Evolutionary conservation across 2,888 invertebrate species (phyloP).

Genomic region (Drosophila birchii): DNA sequence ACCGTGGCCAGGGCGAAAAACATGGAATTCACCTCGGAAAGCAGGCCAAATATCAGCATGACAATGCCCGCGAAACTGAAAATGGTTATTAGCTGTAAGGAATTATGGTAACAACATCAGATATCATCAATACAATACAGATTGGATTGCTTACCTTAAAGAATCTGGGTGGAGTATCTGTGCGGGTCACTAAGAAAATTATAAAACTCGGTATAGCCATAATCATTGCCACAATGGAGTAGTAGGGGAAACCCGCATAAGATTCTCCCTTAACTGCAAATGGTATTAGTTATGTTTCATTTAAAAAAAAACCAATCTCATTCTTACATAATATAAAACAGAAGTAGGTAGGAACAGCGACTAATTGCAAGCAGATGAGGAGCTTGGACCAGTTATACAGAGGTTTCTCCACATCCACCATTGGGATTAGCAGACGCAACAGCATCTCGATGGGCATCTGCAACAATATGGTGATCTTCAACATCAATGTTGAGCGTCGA

Average conservation of each 20-base stretch:
- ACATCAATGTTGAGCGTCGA: slow-evolving; percentile 4
- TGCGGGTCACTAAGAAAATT: slow-evolving; percentile 35
- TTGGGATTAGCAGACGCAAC: slow-evolving; percentile 85
- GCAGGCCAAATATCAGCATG: slow-evolving; percentile 87
- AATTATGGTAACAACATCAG: neutral
- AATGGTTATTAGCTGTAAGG: slow-evolving; percentile 30
- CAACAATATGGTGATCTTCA: slow-evolving; percentile 54
- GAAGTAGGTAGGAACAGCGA: slow-evolving; percentile 41
- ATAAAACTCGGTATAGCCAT: neutral
- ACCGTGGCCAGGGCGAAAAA: slow-evolving; percentile 87
- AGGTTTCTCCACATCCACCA: slow-evolving; percentile 58
- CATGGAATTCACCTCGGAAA: slow-evolving; percentile 87
- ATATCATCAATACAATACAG: neutral
- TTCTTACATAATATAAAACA: slow-evolving; percentile 14
- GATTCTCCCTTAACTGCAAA: neutral
- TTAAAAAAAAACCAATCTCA: too few relatives aligned
- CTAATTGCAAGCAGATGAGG: slow-evolving; percentile 57
- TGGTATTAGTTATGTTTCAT: neutral
- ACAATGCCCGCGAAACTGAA: slow-evolving; percentile 81
- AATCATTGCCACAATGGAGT: neutral
- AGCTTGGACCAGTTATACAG: slow-evolving; percentile 72
- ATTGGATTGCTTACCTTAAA: slow-evolving; percentile 1
- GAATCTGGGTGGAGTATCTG: slow-evolving; percentile 31
- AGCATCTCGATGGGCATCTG: slow-evolving; percentile 86
- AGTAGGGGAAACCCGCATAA: neutral